Evolutionary conservation across 2,888 invertebrate species (phyloP).

Genomic region (Morpho deidamia): DNA sequence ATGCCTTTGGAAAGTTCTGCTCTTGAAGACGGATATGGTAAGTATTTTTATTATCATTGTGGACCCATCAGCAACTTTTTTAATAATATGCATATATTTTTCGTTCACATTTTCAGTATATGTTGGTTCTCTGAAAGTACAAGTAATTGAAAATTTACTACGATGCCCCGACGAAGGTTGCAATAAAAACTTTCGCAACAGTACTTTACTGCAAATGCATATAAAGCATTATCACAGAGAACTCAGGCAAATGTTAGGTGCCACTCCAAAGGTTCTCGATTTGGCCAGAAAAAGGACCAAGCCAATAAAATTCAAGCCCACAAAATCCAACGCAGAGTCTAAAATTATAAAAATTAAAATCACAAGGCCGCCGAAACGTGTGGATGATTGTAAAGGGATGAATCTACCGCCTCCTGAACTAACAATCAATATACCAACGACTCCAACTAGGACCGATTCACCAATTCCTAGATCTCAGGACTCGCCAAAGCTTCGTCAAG

Average conservation of each 20-base stretch:
- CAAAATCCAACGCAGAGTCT: conserved; percentile 30
- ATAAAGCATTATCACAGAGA: conserved; percentile 96
- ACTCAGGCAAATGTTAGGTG: conserved; percentile 84
- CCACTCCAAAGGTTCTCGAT: conserved; percentile 91
- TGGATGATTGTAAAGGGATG: conserved; percentile 36
- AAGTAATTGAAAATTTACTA: conserved; percentile 82
- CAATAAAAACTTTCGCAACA: conserved; percentile 93
- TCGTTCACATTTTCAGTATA: conserved; percentile 52
- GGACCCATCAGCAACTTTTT: background rate
- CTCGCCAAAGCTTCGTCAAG: conserved; percentile 60
- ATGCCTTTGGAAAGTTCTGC: conserved; percentile 29
- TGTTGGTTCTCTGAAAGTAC: conserved; percentile 80
- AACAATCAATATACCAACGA: background rate
- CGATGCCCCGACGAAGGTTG: conserved; percentile 90
- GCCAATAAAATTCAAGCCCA: conserved; percentile 34
- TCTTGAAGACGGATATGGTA: conserved; percentile 64
- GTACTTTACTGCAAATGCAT: conserved; percentile 94
- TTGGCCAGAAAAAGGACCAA: conserved; percentile 87
- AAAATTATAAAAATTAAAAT: conserved; percentile 56
- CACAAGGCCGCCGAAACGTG: conserved; percentile 46
- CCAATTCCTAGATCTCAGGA: conserved; percentile 37
- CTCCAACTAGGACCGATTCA: conserved; percentile 25
- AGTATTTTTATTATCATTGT: conserved; percentile 12
- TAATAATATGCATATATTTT: background rate
- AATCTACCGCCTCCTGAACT: conserved; percentile 24